phyloP scores from a whole-genome alignment of 2,113 vertebrate genomes.

The Sitta europaea region DNA sequence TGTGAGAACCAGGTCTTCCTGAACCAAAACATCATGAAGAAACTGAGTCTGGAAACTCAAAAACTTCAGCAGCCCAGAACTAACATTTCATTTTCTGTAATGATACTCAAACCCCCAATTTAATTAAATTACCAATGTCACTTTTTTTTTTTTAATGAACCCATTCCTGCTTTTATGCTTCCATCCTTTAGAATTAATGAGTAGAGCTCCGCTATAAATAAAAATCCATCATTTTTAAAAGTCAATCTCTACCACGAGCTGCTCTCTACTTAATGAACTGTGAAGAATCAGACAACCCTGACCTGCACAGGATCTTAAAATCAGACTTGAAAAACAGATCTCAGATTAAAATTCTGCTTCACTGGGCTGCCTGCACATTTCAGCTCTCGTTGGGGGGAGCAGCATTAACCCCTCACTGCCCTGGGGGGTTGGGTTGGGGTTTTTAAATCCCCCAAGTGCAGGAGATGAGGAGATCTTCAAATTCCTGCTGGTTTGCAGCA shows the following conservation, averaged over 20 bases:
- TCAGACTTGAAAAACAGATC: not conserved
- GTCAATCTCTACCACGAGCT: conserved; percentile 58
- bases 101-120: conserved; percentile 66
- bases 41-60: too few relatives aligned
- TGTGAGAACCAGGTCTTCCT: too few relatives aligned
- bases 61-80: conserved; percentile 46
- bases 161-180: conserved; percentile 67
- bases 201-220: conserved; percentile 72
- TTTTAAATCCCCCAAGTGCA: not conserved
- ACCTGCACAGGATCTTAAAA: conserved; percentile 33
- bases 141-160: conserved; percentile 56
- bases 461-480: not conserved
- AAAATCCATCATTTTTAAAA: conserved; percentile 73
- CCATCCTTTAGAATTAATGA: conserved; percentile 72
- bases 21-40: too few relatives aligned
- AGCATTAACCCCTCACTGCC: not conserved
- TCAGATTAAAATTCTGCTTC: conserved; percentile 48
- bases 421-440: not conserved
- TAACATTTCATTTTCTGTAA: conserved; percentile 70
- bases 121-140: conserved; percentile 79
- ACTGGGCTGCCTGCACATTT: conserved; percentile 8
- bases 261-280: conserved; percentile 73
- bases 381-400: not conserved
- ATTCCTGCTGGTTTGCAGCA: not conserved
- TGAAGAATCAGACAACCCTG: conserved; percentile 63